Evolutionary conservation across 2,113 vertebrate species (phyloP), one percentile per base, ranked within the genome.

Genomic region (Apodemus speciosus): DNA sequence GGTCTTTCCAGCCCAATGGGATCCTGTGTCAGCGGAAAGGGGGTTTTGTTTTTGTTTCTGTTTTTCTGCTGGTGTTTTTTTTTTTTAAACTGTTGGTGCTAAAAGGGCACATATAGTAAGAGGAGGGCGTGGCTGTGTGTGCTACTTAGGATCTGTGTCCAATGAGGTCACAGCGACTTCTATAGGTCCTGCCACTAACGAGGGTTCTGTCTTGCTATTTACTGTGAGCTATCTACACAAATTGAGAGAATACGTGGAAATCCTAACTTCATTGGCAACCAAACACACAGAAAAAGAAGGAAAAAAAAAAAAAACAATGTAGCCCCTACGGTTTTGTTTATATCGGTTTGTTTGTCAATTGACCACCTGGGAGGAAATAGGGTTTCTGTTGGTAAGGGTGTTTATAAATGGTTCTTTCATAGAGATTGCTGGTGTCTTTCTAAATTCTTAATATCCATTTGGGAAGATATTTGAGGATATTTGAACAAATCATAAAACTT

Each of bases 391-490:
- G 46, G 71, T 27, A 40, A 87, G 76, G 38, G 58, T 56, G 58
- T 27, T 62, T 71, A 0, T 32, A 89, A 71, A 38, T 21, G 23
- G 38, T 51, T n/a, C 25, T 71, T 18, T 91, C 69, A 38, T 64
- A n/a, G 20, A 53, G 16, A 23, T 4, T 56, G 46, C 86, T 69
- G 43, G 11, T 58, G 23, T 32, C 77, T n/a, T 18, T 64, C 53
- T 20, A 30, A 60, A 80, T 60, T 62, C 91, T 92, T 81, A 49
- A 83, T 18, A 53, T 92, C 64, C 73, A 38, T 90, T 90, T 89
- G 81, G 77, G 90, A 94, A 95, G 81, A 84, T 90, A 32, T 62
- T 88, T 51, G 69, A 53, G 88, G 76, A 15, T 58, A n/a, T 30
- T 72, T 46, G 69, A 85, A 56, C 62, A 35, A 88, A 25, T 51